A percentile compares a stretch with the other conserved stretches of the same genome.
phyloP scores from a whole-genome alignment of 2,797 vertebrate species.

The Pteropus rufus region DNA sequence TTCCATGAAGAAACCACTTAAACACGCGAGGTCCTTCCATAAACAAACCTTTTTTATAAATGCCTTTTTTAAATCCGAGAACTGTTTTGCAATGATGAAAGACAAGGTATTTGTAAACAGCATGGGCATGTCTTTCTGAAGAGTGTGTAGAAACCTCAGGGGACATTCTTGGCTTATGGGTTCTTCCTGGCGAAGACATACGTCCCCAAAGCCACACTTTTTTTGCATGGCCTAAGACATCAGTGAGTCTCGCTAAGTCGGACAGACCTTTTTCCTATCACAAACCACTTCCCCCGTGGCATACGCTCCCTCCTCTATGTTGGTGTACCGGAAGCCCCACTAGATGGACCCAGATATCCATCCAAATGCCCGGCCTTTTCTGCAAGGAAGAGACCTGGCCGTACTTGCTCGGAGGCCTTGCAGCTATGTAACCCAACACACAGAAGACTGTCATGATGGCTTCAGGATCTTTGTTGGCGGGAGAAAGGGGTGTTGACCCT shows the following conservation, averaged over 20 bases:
- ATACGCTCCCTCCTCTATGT: accelerated
- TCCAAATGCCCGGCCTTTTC: neutral
- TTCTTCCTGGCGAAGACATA: neutral
- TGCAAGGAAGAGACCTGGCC: neutral
- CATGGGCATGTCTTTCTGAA: neutral
- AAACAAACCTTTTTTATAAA: too few relatives aligned
- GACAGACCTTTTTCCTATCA: neutral
- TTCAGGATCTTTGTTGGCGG: neutral
- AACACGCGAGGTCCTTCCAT: neutral
- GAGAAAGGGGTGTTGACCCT: neutral
- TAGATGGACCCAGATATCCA: conserved; percentile 79
- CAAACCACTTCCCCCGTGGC: neutral
- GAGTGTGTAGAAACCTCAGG: neutral
- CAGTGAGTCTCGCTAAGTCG: neutral
- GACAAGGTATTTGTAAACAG: neutral
- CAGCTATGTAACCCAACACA: neutral
- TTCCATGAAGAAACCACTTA: too few relatives aligned
- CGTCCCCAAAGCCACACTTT: neutral
- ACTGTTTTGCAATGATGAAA: neutral
- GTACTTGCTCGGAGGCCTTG: neutral
- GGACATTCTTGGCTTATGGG: neutral
- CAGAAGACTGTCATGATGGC: neutral
- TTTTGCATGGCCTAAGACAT: accelerated
- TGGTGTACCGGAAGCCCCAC: conserved; percentile 55
- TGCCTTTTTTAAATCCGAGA: neutral